phyloP scores from a whole-genome alignment of 2,888 invertebrate species.

The Escarpia spicata region DNA sequence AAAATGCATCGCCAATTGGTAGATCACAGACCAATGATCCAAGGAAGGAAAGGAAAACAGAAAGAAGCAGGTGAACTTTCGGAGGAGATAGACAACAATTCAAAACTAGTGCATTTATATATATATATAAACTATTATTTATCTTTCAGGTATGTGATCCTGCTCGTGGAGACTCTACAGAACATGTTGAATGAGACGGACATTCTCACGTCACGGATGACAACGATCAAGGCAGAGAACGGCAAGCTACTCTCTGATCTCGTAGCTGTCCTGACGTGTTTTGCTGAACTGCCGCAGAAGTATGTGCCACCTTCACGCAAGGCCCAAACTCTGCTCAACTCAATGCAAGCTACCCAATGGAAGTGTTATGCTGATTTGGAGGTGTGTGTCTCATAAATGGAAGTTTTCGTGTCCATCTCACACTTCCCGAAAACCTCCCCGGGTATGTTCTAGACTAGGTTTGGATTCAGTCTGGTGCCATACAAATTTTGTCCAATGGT shows the following conservation, averaged over 20 bases:
- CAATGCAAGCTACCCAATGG: neutral
- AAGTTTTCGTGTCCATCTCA: neutral
- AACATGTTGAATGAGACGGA: constrained; percentile 62
- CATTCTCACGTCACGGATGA: constrained; percentile 53
- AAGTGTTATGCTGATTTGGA: constrained; percentile 30
- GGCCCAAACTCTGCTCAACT: constrained; percentile 30
- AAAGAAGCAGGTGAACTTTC: no score
- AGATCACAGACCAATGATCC: no score
- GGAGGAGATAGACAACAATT: no score
- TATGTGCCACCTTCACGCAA: constrained; percentile 35
- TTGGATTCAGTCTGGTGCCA: no score
- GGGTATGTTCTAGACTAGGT: no score
- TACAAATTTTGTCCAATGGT: no score
- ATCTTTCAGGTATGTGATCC: constrained; percentile 41
- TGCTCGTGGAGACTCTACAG: constrained; percentile 54
- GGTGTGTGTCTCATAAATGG: constrained; percentile 19
- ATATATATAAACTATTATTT: neutral
- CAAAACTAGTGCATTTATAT: no score
- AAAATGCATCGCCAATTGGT: no score
- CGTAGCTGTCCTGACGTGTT: constrained; percentile 53
- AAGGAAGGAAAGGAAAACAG: no score
- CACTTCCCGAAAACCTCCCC: neutral
- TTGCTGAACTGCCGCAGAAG: constrained; percentile 40
- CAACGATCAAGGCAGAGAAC: constrained; percentile 52
- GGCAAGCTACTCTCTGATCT: constrained; percentile 54